phyloP scores from a whole-genome alignment of 2,888 invertebrate species.

The Acronicta alni region DNA sequence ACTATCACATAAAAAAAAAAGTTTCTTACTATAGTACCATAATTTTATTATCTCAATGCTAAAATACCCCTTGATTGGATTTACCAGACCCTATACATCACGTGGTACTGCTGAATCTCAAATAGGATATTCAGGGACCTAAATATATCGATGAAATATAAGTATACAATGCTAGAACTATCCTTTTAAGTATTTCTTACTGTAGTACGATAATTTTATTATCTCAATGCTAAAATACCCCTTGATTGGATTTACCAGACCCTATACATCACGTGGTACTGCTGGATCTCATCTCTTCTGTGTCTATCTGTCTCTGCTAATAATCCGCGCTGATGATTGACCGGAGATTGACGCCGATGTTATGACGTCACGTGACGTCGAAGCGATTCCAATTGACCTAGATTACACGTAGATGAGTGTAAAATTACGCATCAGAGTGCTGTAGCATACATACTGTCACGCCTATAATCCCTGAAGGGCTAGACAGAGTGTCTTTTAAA shows the following conservation, averaged over 20 bases:
- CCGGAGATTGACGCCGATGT: constrained; percentile 60
- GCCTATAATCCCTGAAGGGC: no score
- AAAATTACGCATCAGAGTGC: constrained; percentile 11
- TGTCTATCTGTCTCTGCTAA: constrained; percentile 21
- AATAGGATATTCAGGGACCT: no score
- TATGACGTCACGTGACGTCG: constrained; percentile 46
- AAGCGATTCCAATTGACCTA: constrained; percentile 16
- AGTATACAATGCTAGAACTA: no score
- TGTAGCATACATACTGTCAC: no score
- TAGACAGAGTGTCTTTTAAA: no score
- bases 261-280: background rate
- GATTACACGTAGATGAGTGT: constrained; percentile 9
- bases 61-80: constrained; percentile 1
- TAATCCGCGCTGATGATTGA: constrained; percentile 50
- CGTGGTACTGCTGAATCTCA: no score
- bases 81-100: no score
- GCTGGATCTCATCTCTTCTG: background rate
- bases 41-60: background rate
- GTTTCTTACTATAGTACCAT: no score
- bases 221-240: background rate
- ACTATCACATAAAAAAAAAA: no score
- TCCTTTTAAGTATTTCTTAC: no score
- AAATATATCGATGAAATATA: no score
- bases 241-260: no score
- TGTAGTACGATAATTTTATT: background rate